phyloP scores from a whole-genome alignment of 1,140 invertebrate genomes.

The Mizuhopecten yessoensis region DNA sequence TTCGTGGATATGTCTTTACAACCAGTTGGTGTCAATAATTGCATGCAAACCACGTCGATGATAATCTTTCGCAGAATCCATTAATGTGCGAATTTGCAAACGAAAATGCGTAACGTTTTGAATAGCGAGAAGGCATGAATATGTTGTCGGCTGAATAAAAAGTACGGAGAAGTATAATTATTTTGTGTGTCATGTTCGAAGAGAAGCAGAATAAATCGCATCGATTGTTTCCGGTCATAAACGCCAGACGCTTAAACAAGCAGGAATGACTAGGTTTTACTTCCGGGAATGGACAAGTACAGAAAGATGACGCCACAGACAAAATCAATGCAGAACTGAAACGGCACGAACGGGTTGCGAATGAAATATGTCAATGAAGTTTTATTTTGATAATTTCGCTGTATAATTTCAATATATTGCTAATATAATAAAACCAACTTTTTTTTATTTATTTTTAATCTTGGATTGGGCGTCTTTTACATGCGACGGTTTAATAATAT shows the following conservation, averaged over 20 bases:
- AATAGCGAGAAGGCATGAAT: not conserved
- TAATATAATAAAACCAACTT: too few relatives aligned
- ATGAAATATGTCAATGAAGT: not conserved
- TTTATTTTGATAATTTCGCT: too few relatives aligned
- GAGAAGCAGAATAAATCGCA: not conserved
- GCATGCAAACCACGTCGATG: not conserved
- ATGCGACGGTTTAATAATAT: too few relatives aligned
- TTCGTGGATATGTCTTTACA: not conserved
- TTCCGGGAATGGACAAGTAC: not conserved
- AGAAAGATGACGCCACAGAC: too few relatives aligned
- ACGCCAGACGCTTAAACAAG: not conserved
- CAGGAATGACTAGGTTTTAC: not conserved
- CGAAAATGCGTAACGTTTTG: not conserved
- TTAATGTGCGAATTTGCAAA: not conserved
- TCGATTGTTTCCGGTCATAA: not conserved
- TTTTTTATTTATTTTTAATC: too few relatives aligned
- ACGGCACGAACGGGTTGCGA: not conserved
- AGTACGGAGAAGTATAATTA: not conserved
- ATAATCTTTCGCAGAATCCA: not conserved
- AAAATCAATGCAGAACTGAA: not conserved
- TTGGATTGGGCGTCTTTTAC: too few relatives aligned
- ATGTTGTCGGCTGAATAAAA: not conserved
- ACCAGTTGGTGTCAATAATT: not conserved
- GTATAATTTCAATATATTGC: too few relatives aligned
- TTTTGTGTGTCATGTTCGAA: not conserved